Percentiles rank a stretch among this genome's conserved stretches.
Evolutionary conservation across 2,113 vertebrate species (phyloP).

Genomic region (Centrocercus urophasianus): DNA sequence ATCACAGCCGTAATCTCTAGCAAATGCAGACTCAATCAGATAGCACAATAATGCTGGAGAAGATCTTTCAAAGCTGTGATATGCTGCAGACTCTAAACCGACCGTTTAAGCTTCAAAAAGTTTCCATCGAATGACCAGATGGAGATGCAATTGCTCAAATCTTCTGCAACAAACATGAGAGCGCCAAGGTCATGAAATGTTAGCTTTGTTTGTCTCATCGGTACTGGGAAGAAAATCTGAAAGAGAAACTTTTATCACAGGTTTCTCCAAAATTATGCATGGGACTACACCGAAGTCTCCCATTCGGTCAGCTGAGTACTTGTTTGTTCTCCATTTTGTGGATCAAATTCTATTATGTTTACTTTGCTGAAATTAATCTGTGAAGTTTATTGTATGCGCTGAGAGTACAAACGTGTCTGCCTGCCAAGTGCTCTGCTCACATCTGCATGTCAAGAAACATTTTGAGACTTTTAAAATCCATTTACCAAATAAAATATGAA

Average conservation of each 20-base stretch:
- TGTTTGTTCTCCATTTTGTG: neutral
- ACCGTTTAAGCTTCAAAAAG: conserved; percentile 34
- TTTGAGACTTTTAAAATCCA: neutral
- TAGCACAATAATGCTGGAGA: conserved; percentile 16
- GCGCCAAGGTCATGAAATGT: neutral
- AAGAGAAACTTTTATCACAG: neutral
- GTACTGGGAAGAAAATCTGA: neutral
- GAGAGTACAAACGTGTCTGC: neutral
- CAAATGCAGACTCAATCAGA: conserved; percentile 53
- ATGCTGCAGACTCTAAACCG: neutral
- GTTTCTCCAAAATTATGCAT: neutral
- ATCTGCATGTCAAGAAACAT: neutral
- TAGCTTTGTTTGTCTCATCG: neutral
- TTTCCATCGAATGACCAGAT: conserved; percentile 33
- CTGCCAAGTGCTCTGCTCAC: neutral
- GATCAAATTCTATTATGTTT: neutral
- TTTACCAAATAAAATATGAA: neutral
- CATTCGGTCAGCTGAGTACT: neutral
- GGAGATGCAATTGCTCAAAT: conserved; percentile 16
- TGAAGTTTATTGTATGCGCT: neutral
- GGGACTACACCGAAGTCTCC: neutral
- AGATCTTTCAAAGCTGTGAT: conserved; percentile 42
- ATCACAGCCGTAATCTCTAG: conserved; percentile 59
- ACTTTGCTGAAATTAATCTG: neutral
- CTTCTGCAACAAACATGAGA: neutral